Evolutionary conservation across 1,140 invertebrate genomes (phyloP).

Genomic region (Habropoda laboriosa): DNA sequence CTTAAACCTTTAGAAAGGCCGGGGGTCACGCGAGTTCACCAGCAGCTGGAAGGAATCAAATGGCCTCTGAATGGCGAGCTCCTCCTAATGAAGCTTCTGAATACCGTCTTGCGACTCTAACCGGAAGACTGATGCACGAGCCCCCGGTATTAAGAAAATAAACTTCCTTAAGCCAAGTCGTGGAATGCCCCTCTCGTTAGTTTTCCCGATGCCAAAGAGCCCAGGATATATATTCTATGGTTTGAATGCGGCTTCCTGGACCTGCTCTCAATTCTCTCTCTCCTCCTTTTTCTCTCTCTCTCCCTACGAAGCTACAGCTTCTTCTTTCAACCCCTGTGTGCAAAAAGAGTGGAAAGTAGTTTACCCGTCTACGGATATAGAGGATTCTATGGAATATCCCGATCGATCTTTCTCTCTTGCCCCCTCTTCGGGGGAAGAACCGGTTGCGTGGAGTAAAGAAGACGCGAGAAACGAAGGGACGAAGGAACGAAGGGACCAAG

Average conservation of each 20-base stretch:
- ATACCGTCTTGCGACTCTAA: slow-evolving; percentile 25
- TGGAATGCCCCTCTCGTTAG: slow-evolving; percentile 62
- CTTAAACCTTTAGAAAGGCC: slow-evolving; percentile 1
- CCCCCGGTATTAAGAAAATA: slow-evolving; percentile 60
- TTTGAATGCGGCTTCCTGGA: slow-evolving; percentile 54
- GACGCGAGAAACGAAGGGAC: too few relatives aligned
- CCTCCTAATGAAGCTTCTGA: slow-evolving; percentile 50
- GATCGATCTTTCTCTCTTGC: slow-evolving; percentile 46
- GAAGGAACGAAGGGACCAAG: too few relatives aligned
- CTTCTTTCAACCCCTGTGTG: slow-evolving; percentile 37
- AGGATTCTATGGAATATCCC: slow-evolving; percentile 55
- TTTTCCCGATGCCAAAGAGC: slow-evolving; percentile 56
- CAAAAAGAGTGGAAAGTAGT: slow-evolving; percentile 54
- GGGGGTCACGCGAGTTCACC: slow-evolving; percentile 25
- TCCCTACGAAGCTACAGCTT: too few relatives aligned
- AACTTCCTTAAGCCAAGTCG: slow-evolving; percentile 53
- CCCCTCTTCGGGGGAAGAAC: too few relatives aligned
- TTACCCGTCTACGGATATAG: slow-evolving; percentile 47
- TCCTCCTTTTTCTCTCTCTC: neutral
- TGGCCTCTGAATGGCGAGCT: slow-evolving; percentile 40
- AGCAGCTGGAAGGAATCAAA: slow-evolving; percentile 41
- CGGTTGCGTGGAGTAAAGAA: too few relatives aligned
- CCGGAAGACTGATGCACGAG: slow-evolving; percentile 51
- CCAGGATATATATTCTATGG: slow-evolving; percentile 44
- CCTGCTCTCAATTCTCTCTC: neutral